phyloP scores from a whole-genome alignment of 1,140 invertebrate species.

The Hypsibius dujardini region DNA sequence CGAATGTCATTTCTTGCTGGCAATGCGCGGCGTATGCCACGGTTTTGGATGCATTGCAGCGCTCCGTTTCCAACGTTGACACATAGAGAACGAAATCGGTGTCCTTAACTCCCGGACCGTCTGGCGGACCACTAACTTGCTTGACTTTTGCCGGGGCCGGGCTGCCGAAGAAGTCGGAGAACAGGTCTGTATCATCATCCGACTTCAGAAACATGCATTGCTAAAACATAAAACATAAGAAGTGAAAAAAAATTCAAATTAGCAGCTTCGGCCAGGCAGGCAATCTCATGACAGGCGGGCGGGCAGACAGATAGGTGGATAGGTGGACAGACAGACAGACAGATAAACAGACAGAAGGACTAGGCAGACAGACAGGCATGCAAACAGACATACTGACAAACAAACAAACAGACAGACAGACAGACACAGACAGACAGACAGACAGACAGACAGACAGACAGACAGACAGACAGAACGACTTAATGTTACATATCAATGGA shows the following conservation, averaged over 20 bases:
- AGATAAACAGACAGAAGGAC: no score
- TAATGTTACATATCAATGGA: constrained; percentile 62
- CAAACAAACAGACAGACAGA: no score
- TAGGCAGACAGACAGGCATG: no score
- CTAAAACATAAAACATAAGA: background rate
- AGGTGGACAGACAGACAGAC: no score
- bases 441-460: no score
- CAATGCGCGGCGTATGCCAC: constrained; percentile 96
- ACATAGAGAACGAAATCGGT: constrained; percentile 95
- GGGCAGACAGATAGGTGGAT: no score
- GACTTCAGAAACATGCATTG: background rate
- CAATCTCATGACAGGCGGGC: no score
- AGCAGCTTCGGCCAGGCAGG: no score
- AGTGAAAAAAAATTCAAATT: constrained; percentile 14
- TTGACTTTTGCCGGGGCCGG: constrained; percentile 59
- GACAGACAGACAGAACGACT: no score
- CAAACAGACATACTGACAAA: no score
- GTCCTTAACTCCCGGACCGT: constrained; percentile 52
- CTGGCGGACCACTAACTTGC: constrained; percentile 43
- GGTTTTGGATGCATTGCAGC: constrained; percentile 49
- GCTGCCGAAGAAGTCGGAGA: constrained; percentile 19
- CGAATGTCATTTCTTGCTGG: constrained; percentile 76
- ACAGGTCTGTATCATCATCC: background rate
- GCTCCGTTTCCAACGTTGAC: constrained; percentile 72
- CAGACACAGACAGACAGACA: no score